phyloP scores from a whole-genome alignment of 2,888 invertebrate genomes.

The Nesidiocoris tenuis region DNA sequence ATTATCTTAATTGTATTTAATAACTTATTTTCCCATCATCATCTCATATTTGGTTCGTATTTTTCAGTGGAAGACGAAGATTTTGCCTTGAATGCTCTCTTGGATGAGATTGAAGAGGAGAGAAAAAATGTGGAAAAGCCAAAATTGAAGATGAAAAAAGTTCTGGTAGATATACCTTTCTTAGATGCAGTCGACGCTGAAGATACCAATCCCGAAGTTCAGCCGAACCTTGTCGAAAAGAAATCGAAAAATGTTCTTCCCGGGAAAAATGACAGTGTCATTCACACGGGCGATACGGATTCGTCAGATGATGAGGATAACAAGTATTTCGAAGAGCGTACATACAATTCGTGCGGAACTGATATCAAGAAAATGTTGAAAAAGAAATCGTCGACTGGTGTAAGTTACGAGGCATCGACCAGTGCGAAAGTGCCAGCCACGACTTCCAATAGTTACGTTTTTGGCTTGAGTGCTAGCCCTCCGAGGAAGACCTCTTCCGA shows the following conservation, averaged over 20 bases:
- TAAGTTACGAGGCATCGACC: background rate
- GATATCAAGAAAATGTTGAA: slow-evolving; percentile 59
- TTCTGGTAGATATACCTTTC: slow-evolving; percentile 25
- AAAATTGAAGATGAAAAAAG: slow-evolving; percentile 9
- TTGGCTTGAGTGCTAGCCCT: slow-evolving; percentile 6
- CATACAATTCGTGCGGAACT: slow-evolving; percentile 70
- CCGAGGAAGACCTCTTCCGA: background rate
- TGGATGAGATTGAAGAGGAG: slow-evolving; percentile 24
- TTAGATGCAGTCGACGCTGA: background rate
- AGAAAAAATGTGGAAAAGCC: background rate
- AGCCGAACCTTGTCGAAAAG: background rate
- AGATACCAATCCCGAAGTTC: background rate
- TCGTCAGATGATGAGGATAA: slow-evolving; percentile 82
- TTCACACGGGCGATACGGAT: slow-evolving; percentile 66
- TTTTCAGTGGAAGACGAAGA: slow-evolving; percentile 30
- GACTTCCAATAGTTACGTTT: slow-evolving; percentile 11
- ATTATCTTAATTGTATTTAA: too few species aligned
- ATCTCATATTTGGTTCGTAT: background rate
- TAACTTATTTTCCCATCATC: too few species aligned
- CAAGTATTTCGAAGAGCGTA: slow-evolving; percentile 69
- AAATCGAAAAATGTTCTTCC: background rate
- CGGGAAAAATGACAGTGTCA: slow-evolving; percentile 51
- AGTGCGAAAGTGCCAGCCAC: background rate
- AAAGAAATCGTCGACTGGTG: background rate
- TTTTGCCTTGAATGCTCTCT: slow-evolving; percentile 18